Evolutionary conservation across 2,797 vertebrate species (phyloP).

Genomic region (Dicrostonyx torquatus): DNA sequence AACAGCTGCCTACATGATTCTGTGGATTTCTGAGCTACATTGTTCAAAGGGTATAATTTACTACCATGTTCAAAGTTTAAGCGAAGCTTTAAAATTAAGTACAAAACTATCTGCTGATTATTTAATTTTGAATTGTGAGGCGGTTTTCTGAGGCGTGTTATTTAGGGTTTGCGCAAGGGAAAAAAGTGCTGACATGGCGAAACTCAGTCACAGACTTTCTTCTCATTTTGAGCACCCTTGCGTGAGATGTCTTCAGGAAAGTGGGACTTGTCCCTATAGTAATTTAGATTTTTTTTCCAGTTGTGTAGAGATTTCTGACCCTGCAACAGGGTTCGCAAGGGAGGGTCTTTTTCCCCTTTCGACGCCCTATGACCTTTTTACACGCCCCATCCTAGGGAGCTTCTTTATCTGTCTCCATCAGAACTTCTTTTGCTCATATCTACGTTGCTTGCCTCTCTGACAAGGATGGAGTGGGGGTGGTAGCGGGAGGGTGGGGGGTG

Average conservation of each 20-base stretch:
- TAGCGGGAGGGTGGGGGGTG: neutral
- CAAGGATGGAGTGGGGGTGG: no score
- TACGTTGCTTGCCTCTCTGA: neutral
- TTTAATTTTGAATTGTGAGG: neutral
- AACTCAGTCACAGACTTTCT: neutral
- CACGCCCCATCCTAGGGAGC: rapidly evolving
- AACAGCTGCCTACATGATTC: neutral
- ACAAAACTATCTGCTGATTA: neutral
- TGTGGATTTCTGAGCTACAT: neutral
- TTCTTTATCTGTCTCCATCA: neutral
- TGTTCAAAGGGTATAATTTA: neutral
- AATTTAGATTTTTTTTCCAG: neutral
- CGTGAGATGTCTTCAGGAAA: neutral
- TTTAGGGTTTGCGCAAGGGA: no score
- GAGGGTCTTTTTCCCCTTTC: neutral
- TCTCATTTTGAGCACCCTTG: neutral
- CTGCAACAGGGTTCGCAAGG: neutral
- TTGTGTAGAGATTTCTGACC: neutral
- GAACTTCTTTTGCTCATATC: neutral
- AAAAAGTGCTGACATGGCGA: neutral
- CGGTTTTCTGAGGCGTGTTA: neutral
- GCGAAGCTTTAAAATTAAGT: neutral
- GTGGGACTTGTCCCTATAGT: neutral
- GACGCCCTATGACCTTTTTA: no score
- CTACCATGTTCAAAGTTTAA: neutral